These are phyloP conservation scores for Kryphioiulus occultus DNA, from an alignment of 2,888 invertebrate genomes.

Conservation along the genomic window DNA sequence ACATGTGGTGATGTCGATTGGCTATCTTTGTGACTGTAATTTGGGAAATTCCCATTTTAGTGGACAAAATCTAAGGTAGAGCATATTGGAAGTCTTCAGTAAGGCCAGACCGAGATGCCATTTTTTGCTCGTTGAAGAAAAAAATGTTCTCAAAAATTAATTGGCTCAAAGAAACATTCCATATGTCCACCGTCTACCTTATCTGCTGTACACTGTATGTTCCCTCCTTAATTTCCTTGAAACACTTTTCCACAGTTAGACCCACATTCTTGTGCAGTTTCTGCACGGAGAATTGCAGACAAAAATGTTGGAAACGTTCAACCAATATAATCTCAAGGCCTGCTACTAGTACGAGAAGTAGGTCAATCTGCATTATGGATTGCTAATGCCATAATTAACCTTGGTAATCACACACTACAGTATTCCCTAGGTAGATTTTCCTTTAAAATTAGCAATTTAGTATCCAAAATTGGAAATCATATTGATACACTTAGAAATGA, in stretches of 20 bases:
- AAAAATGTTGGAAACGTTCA: not conserved
- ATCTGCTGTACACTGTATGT: too few species aligned
- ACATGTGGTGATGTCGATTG: too few species aligned
- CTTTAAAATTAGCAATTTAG: not conserved
- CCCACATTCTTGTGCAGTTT: constrained; percentile 29
- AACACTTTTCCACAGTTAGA: constrained; percentile 33
- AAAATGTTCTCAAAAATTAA: not conserved
- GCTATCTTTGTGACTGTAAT: too few species aligned
- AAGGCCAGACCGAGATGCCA: not conserved
- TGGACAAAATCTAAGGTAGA: too few species aligned
- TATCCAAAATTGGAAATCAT: not conserved
- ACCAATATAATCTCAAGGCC: constrained; percentile 33
- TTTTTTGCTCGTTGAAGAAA: not conserved
- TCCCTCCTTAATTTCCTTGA: constrained; percentile 39
- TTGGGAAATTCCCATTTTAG: too few species aligned
- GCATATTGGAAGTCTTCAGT: too few species aligned
- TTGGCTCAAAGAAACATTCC: constrained; percentile 27
- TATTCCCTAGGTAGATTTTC: not conserved
- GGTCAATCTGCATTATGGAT: constrained; percentile 41
- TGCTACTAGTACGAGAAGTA: not conserved
- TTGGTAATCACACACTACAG: not conserved
- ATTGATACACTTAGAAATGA: not conserved
- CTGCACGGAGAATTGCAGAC: constrained; percentile 13
- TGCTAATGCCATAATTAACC: constrained; percentile 37
- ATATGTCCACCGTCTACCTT: constrained; percentile 36